A percentile compares a stretch with the other conserved stretches of the same genome.
These are phyloP conservation scores for Polymixis flavicincta DNA, from an alignment of 2,888 invertebrate species.

Conservation along the genomic window DNA sequence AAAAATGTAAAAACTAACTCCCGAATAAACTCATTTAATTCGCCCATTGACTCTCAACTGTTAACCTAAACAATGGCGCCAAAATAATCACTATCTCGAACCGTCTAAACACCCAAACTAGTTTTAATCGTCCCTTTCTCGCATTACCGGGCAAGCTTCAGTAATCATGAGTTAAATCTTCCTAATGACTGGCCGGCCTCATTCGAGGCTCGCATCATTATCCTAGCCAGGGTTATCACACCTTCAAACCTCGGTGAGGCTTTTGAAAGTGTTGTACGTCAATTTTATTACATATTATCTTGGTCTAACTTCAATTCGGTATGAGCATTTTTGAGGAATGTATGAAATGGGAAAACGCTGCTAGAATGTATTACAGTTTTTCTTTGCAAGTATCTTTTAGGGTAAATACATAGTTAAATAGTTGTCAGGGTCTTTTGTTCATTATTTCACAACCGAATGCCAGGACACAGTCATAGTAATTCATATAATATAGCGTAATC, in stretches of 20 bases:
- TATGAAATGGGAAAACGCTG: background rate
- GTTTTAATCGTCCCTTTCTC: conserved; percentile 68
- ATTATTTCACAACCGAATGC: too few relatives aligned
- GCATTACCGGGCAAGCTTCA: conserved; percentile 64
- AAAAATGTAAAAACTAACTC: conserved; percentile 6
- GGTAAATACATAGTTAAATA: too few relatives aligned
- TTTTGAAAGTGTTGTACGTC: conserved; percentile 9
- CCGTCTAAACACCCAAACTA: conserved; percentile 62
- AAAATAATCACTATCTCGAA: conserved; percentile 56
- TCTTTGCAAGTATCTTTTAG: background rate
- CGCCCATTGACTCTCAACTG: conserved; percentile 21
- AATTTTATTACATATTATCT: background rate
- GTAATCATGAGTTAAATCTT: conserved; percentile 69
- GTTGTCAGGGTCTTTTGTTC: too few relatives aligned
- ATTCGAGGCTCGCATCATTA: conserved; percentile 66
- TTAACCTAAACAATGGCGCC: conserved; percentile 52
- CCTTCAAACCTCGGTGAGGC: conserved; percentile 26
- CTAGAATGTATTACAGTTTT: background rate
- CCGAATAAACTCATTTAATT: conserved; percentile 23
- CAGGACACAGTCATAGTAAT: too few relatives aligned
- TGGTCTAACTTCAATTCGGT: background rate
- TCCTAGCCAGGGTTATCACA: conserved; percentile 62
- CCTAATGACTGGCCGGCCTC: conserved; percentile 69
- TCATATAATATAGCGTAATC: too few relatives aligned
- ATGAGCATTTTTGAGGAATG: background rate